Percentiles rank a stretch among this genome's conserved stretches.
phyloP scores from a whole-genome alignment of 2,888 invertebrate genomes.

The Caenorhabditis sp. region DNA sequence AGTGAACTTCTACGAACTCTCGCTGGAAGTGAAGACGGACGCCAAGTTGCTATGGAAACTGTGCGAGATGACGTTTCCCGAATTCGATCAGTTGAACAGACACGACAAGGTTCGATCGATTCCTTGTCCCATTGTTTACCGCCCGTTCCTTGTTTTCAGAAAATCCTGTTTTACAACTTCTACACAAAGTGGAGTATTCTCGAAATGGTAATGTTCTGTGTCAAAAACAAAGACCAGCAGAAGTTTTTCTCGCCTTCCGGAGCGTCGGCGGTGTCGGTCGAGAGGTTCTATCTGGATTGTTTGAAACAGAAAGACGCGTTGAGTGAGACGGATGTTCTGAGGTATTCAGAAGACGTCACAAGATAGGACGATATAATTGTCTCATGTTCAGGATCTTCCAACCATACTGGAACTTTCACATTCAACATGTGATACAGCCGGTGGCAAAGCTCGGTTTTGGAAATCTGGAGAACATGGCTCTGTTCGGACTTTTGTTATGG shows the following conservation, averaged over 20 bases:
- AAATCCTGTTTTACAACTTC: slow-evolving; percentile 33
- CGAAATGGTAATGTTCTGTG: slow-evolving; percentile 18
- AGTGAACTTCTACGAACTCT: slow-evolving; percentile 33
- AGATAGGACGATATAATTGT: background rate
- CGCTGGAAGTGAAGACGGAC: slow-evolving; percentile 41
- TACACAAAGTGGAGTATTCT: slow-evolving; percentile 43
- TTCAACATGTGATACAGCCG: slow-evolving; percentile 23
- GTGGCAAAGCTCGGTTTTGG: slow-evolving; percentile 3
- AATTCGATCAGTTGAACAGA: slow-evolving; percentile 12
- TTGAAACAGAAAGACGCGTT: slow-evolving; percentile 5
- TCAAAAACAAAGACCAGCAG: slow-evolving; percentile 15
- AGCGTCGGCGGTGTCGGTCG: slow-evolving; percentile 6
- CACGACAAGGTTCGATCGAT: slow-evolving; percentile 13
- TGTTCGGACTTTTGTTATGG: slow-evolving; percentile 38
- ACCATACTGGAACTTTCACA: slow-evolving; percentile 37
- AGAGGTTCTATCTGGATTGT: slow-evolving; percentile 23
- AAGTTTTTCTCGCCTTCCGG: slow-evolving; percentile 39
- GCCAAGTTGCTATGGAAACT: slow-evolving; percentile 40
- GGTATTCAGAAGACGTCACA: background rate
- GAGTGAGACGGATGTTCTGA: slow-evolving; percentile 24
- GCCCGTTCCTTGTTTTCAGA: slow-evolving; percentile 3
- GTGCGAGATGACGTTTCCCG: slow-evolving; percentile 35
- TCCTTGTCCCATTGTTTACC: background rate
- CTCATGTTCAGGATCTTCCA: slow-evolving; percentile 29
- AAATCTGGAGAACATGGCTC: slow-evolving; percentile 28